Percentiles rank a stretch among this genome's conserved stretches.
These are phyloP conservation scores for Porites lobata DNA, from an alignment of 92 coral and sea anemone genomes.

Conservation along the genomic window DNA sequence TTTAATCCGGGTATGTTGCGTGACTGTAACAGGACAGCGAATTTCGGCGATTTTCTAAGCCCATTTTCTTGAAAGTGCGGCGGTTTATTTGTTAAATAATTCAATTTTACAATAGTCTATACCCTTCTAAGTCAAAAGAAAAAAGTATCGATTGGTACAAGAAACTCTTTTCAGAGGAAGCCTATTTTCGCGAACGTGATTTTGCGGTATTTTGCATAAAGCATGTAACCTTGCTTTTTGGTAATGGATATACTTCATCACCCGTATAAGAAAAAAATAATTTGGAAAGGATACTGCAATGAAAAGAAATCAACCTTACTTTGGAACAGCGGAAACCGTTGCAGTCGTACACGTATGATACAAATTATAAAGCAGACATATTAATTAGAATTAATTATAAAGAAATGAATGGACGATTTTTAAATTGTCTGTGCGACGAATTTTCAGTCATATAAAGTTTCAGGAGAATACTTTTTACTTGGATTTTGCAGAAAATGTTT, in stretches of 20 bases:
- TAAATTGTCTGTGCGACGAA: too few relatives aligned
- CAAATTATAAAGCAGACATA: constrained; percentile 4
- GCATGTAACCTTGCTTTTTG: not conserved
- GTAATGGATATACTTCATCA: constrained; percentile 13
- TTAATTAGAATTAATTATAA: not conserved
- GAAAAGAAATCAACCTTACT: not conserved
- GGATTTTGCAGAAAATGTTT: too few relatives aligned
- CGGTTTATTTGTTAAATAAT: too few relatives aligned
- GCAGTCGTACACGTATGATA: not conserved
- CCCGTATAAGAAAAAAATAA: not conserved
- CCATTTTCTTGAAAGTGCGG: too few relatives aligned
- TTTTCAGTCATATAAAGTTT: too few relatives aligned
- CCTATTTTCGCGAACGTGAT: not conserved
- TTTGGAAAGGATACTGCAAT: constrained; percentile 23
- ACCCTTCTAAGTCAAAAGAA: too few relatives aligned
- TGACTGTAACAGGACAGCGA: too few relatives aligned
- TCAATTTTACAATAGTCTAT: too few relatives aligned
- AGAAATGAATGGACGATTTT: too few relatives aligned
- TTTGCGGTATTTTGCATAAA: not conserved
- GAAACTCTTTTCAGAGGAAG: constrained; percentile 16
- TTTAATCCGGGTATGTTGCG: too few relatives aligned
- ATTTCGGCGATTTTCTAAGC: too few relatives aligned
- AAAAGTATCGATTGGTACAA: not conserved
- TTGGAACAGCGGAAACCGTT: constrained; percentile 12
- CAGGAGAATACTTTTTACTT: too few relatives aligned